Percentiles rank a stretch among this genome's conserved stretches.
Conservation (phyloP, 23 tunicate genomes). For the Oikopleura dioica region DNA sequence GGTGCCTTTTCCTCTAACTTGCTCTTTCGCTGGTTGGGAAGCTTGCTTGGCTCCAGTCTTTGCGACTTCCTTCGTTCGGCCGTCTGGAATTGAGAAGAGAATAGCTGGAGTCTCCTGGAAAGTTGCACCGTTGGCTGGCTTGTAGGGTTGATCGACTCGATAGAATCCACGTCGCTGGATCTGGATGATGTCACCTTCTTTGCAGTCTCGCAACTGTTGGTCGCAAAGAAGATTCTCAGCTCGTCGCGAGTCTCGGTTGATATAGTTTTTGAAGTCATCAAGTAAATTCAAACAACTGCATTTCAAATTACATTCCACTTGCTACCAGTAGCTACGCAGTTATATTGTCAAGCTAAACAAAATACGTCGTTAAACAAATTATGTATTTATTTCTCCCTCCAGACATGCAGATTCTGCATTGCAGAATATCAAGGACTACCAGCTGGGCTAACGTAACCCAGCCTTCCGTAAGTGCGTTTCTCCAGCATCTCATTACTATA, state of each 20-base stretch:
- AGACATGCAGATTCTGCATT: too few species aligned
- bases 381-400: too few species aligned
- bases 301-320: too few species aligned
- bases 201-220: conserved; percentile 30
- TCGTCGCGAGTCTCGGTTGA: conserved; percentile 50
- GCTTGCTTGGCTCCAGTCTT: neutral
- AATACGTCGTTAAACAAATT: too few species aligned
- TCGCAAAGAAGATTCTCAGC: conserved; percentile 38
- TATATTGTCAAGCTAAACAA: too few species aligned
- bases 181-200: conserved; percentile 75
- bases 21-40: conserved; percentile 15
- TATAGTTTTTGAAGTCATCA: conserved; percentile 67
- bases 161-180: conserved; percentile 83
- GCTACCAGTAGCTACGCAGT: too few species aligned
- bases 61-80: conserved; percentile 76
- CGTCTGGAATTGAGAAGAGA: conserved; percentile 73
- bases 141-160: conserved; percentile 59
- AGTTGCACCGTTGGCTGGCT: neutral
- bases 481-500: too few species aligned
- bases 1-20: neutral
- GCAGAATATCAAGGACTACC: too few species aligned
- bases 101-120: conserved; percentile 13
- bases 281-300: too few species aligned
- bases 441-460: too few species aligned
- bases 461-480: too few species aligned